Conservation (phyloP, 2,888 invertebrate species). For the Melipona bicolor region DNA sequence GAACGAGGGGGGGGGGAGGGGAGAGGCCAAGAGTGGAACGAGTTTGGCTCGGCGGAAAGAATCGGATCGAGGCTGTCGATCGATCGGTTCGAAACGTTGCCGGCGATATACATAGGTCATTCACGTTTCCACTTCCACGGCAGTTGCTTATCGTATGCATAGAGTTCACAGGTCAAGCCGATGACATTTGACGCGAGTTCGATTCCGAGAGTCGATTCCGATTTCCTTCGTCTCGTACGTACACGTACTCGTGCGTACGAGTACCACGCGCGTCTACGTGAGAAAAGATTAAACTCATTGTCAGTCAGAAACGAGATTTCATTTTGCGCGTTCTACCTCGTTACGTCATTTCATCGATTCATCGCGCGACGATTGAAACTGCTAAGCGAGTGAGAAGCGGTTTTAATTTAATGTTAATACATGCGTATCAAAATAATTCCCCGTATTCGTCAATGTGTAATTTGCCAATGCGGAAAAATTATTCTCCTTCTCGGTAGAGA, state of each 20-base stretch:
- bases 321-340: too few species aligned
- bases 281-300: neutral
- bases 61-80: conserved; percentile 7
- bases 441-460: too few species aligned
- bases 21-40: neutral
- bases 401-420: too few species aligned
- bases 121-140: conserved; percentile 30
- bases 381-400: too few species aligned
- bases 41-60: neutral
- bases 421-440: too few species aligned
- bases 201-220: conserved; percentile 8
- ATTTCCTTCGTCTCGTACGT: conserved; percentile 15
- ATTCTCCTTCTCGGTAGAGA: too few species aligned
- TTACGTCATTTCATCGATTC: too few species aligned
- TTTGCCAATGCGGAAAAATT: too few species aligned
- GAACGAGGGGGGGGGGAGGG: neutral
- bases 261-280: neutral
- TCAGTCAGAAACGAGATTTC: too few species aligned
- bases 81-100: conserved; percentile 9
- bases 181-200: conserved; percentile 28
- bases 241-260: neutral
- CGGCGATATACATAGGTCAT: conserved; percentile 22
- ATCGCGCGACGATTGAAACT: too few species aligned
- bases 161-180: conserved; percentile 27
- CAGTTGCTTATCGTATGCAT: conserved; percentile 26